Base-by-base conservation (phyloP, 2,888 invertebrate species). In the Augochlorella aurata region DNA sequence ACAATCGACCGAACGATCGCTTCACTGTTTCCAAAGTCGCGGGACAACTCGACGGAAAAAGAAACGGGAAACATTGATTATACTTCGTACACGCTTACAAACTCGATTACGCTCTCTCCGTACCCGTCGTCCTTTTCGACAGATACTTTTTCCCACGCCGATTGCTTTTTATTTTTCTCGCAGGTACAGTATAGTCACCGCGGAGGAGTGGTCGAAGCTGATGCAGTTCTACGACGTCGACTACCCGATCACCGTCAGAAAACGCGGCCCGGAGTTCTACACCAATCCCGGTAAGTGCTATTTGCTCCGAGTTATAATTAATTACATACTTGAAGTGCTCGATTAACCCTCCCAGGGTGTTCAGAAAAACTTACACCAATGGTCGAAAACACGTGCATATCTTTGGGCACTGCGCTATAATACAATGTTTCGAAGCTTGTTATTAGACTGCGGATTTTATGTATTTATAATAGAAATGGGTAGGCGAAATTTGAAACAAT, bases 171-270 rank as follows among this genome's bases (percentile, higher is more conserved):
- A 9, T 38, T n/a, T 63, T 38, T 72, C 67, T 84, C 85, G 14
- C 88, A 92, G 92, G 67, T 92, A 90, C 72, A 88, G 84, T 67
- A 88, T 92, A 69, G 89, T 91, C 5, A 89, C 90, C 9, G 86
- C 90, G 5, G 93, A 93, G 21, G 93, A 93, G 74, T 93, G 93
- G 93, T 75, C 69, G 52, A 93, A 92, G 81, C 80, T 93, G 54
- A 89, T 86, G 50, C 87, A 90, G 45, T 92, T 91, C 79, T 93
- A 93, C 87, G 87, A 90, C 14, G 89, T 89, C 9, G 93, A 93
- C 83, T 82, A 91, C 75, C 87, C 88, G 38, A 90, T 93, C 50
- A 88, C 87, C 9, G 89, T 93, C 38, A 86, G 79, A 54, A 91
- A 82, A 45, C 79, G 63, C 29, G 83, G 79, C 5, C 69, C 63